Percentiles rank a stretch among this genome's conserved stretches.
Conservation (phyloP, 2,888 invertebrate species). For the Quadroppia sp. region DNA sequence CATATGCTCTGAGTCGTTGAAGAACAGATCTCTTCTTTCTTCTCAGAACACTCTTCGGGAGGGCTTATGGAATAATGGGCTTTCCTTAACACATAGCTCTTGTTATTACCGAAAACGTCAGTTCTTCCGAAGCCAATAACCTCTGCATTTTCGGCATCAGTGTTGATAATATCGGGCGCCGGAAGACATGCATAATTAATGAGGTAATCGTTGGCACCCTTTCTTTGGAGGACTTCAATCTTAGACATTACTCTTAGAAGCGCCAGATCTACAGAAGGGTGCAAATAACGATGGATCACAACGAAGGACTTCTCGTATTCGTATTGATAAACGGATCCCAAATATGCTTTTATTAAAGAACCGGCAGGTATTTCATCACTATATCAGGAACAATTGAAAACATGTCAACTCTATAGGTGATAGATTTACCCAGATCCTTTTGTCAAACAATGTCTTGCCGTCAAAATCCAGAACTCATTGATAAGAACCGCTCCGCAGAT, state of each 20-base stretch:
- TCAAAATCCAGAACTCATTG: constrained; percentile 85
- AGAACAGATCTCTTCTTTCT: neutral
- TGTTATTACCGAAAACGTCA: neutral
- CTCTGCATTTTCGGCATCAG: neutral
- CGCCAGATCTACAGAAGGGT: neutral
- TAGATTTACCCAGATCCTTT: too few relatives aligned
- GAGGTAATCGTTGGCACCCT: neutral
- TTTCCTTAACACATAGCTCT: neutral
- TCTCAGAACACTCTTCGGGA: neutral
- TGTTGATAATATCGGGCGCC: neutral
- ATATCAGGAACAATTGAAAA: neutral
- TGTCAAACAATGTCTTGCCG: constrained; percentile 72
- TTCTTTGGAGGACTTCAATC: too few relatives aligned
- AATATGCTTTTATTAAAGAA: neutral
- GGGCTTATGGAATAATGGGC: too few relatives aligned
- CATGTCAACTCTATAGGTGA: neutral
- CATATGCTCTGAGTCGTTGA: neutral
- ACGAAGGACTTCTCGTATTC: neutral
- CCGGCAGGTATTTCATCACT: neutral
- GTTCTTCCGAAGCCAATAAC: neutral
- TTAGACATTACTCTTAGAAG: neutral
- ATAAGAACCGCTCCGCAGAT: constrained; percentile 86
- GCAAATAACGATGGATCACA: neutral
- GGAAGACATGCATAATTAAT: neutral
- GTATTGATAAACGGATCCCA: neutral